Conservation (phyloP, 2,888 invertebrate genomes). For the Lithophane leautieri region DNA sequence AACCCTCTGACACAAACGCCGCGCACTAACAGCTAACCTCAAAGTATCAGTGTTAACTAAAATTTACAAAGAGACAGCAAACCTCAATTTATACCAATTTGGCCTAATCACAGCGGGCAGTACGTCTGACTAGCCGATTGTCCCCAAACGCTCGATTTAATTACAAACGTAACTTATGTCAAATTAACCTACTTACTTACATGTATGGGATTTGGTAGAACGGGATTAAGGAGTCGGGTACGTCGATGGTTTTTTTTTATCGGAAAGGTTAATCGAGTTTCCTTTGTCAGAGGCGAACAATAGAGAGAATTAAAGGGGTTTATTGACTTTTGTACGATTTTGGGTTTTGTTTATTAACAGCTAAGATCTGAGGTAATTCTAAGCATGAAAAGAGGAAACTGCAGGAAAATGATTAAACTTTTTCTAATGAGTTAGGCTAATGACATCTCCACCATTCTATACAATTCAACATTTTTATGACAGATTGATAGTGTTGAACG, state of each 20-base stretch:
- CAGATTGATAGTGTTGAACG: too few relatives aligned
- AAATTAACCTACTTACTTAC: slow-evolving; percentile 50
- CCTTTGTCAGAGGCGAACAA: slow-evolving; percentile 38
- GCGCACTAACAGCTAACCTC: slow-evolving; percentile 14
- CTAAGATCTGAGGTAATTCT: neutral
- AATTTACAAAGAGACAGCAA: slow-evolving; percentile 64
- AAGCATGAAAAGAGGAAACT: neutral
- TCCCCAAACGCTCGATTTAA: slow-evolving; percentile 66
- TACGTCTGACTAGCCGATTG: slow-evolving; percentile 64
- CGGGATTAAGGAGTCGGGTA: slow-evolving; percentile 9
- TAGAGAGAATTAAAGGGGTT: slow-evolving; percentile 17
- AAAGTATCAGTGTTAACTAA: slow-evolving; percentile 26
- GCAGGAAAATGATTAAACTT: neutral
- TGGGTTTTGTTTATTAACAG: slow-evolving; percentile 21
- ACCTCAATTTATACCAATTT: slow-evolving; percentile 58
- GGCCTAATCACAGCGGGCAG: slow-evolving; percentile 53
- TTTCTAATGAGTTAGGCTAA: too few relatives aligned
- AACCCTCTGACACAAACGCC: slow-evolving; percentile 16
- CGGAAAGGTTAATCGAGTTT: slow-evolving; percentile 46
- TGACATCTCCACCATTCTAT: too few relatives aligned
- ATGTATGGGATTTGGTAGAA: slow-evolving; percentile 12
- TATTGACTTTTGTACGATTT: slow-evolving; percentile 8
- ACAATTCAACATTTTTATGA: too few relatives aligned
- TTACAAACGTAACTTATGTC: slow-evolving; percentile 64
- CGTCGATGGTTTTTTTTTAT: slow-evolving; percentile 46